Percentiles rank a stretch among this genome's conserved stretches.
These are phyloP conservation scores for Drosophila anceps DNA, from an alignment of 2,888 invertebrate species.

Conservation along the genomic window DNA sequence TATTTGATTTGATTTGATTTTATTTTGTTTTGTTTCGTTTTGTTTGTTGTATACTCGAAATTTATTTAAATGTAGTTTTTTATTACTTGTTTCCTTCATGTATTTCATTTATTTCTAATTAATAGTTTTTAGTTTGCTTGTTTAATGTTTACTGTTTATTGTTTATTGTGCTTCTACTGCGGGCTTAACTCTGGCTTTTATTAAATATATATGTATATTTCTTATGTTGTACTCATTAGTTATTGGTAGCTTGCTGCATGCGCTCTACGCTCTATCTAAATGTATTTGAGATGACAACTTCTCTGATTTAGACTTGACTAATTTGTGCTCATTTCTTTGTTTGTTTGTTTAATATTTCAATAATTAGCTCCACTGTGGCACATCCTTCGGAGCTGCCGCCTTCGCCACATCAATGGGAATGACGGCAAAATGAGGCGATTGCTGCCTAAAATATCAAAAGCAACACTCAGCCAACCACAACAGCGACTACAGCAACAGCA, in stretches of 20 bases:
- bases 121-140: slow-evolving; percentile 25
- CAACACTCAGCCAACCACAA: slow-evolving; percentile 44
- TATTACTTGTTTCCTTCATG: slow-evolving; percentile 16
- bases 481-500: slow-evolving; percentile 27
- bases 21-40: slow-evolving; percentile 12
- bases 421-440: slow-evolving; percentile 88
- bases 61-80: slow-evolving; percentile 14
- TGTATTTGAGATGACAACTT: background rate
- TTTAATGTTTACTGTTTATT: slow-evolving; percentile 33
- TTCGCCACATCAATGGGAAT: slow-evolving; percentile 99
- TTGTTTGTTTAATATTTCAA: background rate
- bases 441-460: slow-evolving; percentile 85
- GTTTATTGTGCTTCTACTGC: slow-evolving; percentile 45
- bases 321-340: slow-evolving; percentile 20
- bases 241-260: slow-evolving; percentile 41
- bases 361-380: slow-evolving; percentile 95
- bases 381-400: slow-evolving; percentile 99
- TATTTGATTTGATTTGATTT: slow-evolving; percentile 2
- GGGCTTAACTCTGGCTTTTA: slow-evolving; percentile 15
- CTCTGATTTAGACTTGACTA: background rate
- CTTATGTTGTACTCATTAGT: slow-evolving; percentile 47
- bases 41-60: slow-evolving; percentile 25
- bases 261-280: slow-evolving; percentile 33
- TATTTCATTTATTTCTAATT: slow-evolving; percentile 21
- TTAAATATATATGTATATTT: slow-evolving; percentile 2